phyloP scores from a whole-genome alignment of 1,140 invertebrate species.

The Diorhabda elongata region DNA sequence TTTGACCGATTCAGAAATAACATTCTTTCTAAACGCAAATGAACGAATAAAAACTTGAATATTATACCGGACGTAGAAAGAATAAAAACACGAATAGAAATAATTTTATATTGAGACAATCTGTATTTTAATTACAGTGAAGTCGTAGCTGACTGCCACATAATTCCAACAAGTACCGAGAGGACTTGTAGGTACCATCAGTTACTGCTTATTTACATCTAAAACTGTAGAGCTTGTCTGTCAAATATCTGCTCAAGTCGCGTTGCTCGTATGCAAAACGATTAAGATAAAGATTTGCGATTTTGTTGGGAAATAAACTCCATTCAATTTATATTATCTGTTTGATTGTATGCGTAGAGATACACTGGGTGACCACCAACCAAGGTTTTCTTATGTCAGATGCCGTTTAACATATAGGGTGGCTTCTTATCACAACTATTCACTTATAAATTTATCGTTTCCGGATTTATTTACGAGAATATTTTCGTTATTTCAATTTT shows the following conservation, averaged over 20 bases:
- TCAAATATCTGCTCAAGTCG: not conserved
- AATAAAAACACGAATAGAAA: too few species aligned
- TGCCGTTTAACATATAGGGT: not conserved
- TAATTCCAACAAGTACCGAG: constrained; percentile 2
- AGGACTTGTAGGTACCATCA: not conserved
- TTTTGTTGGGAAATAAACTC: constrained; percentile 2
- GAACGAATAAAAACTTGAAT: too few species aligned
- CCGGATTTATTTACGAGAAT: too few species aligned
- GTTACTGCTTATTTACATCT: constrained; percentile 1
- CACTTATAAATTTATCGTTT: too few species aligned
- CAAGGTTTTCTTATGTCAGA: not conserved
- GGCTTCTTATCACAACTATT: not conserved
- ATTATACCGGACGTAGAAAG: too few species aligned
- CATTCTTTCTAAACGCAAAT: too few species aligned
- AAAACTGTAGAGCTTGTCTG: not conserved
- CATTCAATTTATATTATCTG: constrained; percentile 1
- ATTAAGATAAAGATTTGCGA: constrained; percentile 2
- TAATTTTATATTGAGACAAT: not conserved
- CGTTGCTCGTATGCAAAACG: constrained; percentile 1
- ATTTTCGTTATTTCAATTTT: too few species aligned
- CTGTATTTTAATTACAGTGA: not conserved
- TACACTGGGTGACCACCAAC: constrained; percentile 1
- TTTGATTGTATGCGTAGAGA: not conserved
- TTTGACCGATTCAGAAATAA: too few species aligned
- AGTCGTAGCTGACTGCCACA: not conserved